Conservation (phyloP, 2,888 invertebrate species). For the Lamellibrachia satsuma region DNA sequence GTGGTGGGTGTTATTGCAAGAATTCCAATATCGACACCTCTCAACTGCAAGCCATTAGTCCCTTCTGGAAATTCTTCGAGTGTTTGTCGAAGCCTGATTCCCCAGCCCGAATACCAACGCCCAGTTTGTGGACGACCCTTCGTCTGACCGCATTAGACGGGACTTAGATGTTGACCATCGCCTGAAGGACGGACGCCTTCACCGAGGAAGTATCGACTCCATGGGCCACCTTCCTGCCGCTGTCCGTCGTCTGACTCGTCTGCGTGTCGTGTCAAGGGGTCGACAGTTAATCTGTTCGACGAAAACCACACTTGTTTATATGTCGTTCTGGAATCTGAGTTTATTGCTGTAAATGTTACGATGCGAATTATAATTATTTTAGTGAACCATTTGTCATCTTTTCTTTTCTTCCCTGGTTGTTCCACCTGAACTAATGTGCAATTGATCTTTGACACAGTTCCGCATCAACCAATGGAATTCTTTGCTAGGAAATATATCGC, state of each 20-base stretch:
- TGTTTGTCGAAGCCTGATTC: neutral
- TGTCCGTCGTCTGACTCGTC: neutral
- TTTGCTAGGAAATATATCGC: too few species aligned
- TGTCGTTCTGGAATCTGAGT: neutral
- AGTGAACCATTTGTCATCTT: too few species aligned
- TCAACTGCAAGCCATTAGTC: neutral
- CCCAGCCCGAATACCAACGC: neutral
- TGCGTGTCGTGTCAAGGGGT: neutral
- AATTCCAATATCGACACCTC: neutral
- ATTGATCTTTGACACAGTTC: too few species aligned
- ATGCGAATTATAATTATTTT: too few species aligned
- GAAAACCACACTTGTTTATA: neutral
- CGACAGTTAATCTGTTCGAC: neutral
- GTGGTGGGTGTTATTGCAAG: neutral
- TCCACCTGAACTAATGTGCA: too few species aligned
- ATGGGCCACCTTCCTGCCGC: neutral
- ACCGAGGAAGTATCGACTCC: neutral
- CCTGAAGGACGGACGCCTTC: neutral
- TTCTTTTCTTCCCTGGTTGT: too few species aligned
- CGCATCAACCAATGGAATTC: too few species aligned
- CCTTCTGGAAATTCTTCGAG: neutral
- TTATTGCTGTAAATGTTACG: too few species aligned
- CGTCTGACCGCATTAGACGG: neutral
- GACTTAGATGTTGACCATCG: constrained; percentile 11
- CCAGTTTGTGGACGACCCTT: neutral